These are phyloP conservation scores for Crambe crambe DNA, from an alignment of 37 sponge, comb jelly and placozoan genomes.

Conservation along the genomic window DNA sequence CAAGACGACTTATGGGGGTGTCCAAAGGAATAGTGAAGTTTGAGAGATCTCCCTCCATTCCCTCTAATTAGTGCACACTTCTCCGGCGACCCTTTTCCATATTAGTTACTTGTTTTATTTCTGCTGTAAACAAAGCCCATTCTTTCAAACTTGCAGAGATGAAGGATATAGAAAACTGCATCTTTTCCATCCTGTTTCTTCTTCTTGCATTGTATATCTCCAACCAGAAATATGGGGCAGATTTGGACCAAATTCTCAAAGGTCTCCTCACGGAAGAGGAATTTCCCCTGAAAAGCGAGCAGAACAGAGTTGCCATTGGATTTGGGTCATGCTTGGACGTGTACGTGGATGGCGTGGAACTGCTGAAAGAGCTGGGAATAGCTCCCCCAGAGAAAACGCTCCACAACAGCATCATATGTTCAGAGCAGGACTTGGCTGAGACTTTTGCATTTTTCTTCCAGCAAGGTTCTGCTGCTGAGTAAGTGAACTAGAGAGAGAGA, in stretches of 20 bases:
- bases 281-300: background rate
- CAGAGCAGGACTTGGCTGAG: constrained; percentile 31
- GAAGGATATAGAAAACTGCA: background rate
- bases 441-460: constrained; percentile 60
- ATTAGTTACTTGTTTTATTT: background rate
- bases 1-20: constrained; percentile 73
- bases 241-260: constrained; percentile 10
- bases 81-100: background rate
- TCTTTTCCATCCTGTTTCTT: background rate
- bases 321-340: constrained; percentile 72
- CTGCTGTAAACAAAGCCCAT: too few relatives aligned
- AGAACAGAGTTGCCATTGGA: constrained; percentile 60
- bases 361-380: constrained; percentile 21
- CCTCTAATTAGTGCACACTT: too few relatives aligned
- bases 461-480: constrained; percentile 74
- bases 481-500: too few relatives aligned
- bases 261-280: constrained; percentile 33
- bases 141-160: background rate
- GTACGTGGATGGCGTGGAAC: constrained; percentile 20
- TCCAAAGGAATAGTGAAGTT: constrained; percentile 50
- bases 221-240: background rate
- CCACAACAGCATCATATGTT: constrained; percentile 41
- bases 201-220: constrained; percentile 18
- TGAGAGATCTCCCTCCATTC: constrained; percentile 5
- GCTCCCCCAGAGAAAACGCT: constrained; percentile 30